phyloP scores from a whole-genome alignment of 2,888 invertebrate species.

The Lydus trimaculatus region DNA sequence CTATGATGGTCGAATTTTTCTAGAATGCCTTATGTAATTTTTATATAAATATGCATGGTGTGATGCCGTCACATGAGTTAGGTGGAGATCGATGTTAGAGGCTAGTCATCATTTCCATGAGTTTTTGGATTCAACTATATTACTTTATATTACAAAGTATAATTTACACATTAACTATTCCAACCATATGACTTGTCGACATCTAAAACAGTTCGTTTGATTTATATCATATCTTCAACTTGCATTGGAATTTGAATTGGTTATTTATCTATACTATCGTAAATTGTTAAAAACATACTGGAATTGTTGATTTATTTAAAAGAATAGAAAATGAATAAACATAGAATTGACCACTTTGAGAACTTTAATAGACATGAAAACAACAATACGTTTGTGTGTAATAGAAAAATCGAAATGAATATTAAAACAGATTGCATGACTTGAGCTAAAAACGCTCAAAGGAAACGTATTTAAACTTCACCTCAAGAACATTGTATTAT shows the following conservation, averaged over 20 bases:
- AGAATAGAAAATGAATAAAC: not conserved
- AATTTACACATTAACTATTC: slow-evolving; percentile 50
- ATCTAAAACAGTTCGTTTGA: slow-evolving; percentile 29
- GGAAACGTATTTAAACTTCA: slow-evolving; percentile 23
- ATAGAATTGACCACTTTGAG: not conserved
- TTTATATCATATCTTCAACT: slow-evolving; percentile 26
- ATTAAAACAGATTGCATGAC: slow-evolving; percentile 28
- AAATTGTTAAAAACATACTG: not conserved
- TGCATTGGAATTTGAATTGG: not conserved
- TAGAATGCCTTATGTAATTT: slow-evolving; percentile 39
- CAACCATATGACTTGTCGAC: slow-evolving; percentile 37
- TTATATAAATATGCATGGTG: slow-evolving; percentile 51
- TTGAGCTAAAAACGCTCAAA: not conserved
- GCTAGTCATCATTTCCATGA: slow-evolving; percentile 24
- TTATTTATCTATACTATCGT: not conserved
- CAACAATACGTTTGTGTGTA: not conserved
- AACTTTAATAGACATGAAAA: not conserved
- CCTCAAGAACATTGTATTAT: slow-evolving; percentile 17
- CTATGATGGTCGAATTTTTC: not conserved
- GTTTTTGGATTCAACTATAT: slow-evolving; percentile 38
- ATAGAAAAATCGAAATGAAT: slow-evolving; percentile 27
- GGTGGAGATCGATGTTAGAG: slow-evolving; percentile 28
- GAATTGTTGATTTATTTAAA: not conserved
- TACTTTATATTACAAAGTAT: slow-evolving; percentile 52
- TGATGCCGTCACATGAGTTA: slow-evolving; percentile 38